A percentile compares a stretch with the other conserved stretches of the same genome.
Evolutionary conservation across 2,797 vertebrate genomes (phyloP).

Genomic region (Dicrostonyx torquatus): DNA sequence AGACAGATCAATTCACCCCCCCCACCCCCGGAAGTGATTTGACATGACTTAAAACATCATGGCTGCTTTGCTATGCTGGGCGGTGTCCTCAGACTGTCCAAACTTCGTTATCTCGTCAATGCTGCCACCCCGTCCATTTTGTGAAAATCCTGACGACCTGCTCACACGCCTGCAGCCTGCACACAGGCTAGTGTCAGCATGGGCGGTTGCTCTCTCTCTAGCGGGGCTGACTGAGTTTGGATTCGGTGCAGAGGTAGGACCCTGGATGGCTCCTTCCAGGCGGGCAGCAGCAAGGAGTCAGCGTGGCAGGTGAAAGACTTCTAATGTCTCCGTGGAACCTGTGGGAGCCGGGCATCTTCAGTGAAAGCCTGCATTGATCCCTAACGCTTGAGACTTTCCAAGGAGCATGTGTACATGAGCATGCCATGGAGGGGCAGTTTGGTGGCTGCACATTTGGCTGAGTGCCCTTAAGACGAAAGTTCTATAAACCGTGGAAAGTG

Average conservation of each 20-base stretch:
- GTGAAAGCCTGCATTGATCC: background rate
- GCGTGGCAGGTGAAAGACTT: background rate
- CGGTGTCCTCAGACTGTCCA: background rate
- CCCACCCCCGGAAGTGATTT: conserved; percentile 71
- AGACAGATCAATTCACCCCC: conserved; percentile 85
- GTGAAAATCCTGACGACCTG: accelerated
- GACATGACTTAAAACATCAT: background rate
- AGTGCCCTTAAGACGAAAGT: conserved; percentile 42
- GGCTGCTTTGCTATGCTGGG: background rate
- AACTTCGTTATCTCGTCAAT: accelerated
- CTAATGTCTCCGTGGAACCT: background rate
- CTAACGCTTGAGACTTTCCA: accelerated
- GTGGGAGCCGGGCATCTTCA: accelerated
- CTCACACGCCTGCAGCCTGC: background rate
- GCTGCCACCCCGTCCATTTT: accelerated
- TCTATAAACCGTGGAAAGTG: background rate
- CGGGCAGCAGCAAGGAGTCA: background rate
- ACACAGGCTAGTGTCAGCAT: accelerated
- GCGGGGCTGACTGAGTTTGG: accelerated
- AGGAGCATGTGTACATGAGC: background rate
- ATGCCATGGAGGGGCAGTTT: accelerated
- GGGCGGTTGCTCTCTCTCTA: background rate
- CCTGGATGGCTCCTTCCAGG: background rate
- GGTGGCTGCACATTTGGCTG: accelerated
- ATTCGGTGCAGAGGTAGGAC: accelerated